These are phyloP conservation scores for Macaria liturata DNA, from an alignment of 2,888 invertebrate species.

Conservation along the genomic window DNA sequence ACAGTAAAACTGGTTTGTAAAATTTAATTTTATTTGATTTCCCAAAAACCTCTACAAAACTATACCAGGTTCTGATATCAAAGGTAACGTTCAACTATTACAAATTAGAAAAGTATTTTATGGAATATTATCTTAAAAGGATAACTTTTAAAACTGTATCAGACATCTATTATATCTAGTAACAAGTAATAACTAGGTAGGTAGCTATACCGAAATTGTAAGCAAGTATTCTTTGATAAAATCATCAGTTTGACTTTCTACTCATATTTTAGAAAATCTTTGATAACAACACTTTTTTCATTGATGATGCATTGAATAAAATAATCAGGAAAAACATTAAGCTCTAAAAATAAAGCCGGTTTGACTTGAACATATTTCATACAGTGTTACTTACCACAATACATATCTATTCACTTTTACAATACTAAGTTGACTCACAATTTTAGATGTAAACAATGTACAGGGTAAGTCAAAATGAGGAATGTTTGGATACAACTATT, in stretches of 20 bases:
- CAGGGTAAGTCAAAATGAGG: constrained; percentile 1
- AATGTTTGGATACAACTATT: constrained; percentile 2
- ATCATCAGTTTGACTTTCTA: no score
- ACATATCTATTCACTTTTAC: no score
- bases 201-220: constrained; percentile 34
- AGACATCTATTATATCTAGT: constrained; percentile 13
- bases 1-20: constrained; percentile 46
- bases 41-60: constrained; percentile 81
- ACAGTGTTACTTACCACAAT: no score
- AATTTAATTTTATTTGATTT: constrained; percentile 72
- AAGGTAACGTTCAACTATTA: constrained; percentile 62
- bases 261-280: no score
- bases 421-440: constrained; percentile 35
- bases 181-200: constrained; percentile 2
- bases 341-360: no score
- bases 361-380: no score
- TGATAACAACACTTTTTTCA: no score
- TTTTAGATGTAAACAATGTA: background rate
- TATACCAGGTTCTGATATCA: constrained; percentile 71
- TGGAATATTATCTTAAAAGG: constrained; percentile 45
- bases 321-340: no score
- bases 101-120: constrained; percentile 48
- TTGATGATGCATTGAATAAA: no score
- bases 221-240: no score
- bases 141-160: constrained; percentile 16